Evolutionary conservation across 2,797 vertebrate genomes (phyloP), one percentile per base, ranked within the genome.

Genomic region (Gymnothorax reevesii): DNA sequence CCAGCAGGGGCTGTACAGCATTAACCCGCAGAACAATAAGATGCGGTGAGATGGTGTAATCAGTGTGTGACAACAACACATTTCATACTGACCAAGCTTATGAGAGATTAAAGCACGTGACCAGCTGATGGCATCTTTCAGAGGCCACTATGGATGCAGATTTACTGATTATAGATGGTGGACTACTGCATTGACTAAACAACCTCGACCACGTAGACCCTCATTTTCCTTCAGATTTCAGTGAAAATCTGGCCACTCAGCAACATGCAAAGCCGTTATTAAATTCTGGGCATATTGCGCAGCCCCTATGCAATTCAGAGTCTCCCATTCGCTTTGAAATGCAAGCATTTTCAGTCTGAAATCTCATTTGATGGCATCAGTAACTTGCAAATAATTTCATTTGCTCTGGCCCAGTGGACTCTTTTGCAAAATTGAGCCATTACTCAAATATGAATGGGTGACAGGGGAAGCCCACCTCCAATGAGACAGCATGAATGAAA

Each of bases 1-100:
- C 93, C 93, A 94, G 93, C 90, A 84, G 91, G 91, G 92, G 93
- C 92, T 91, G 89, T 89, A 88, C 92, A 92, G 92, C 93, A 93
- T 92, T 91, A 90, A 90, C 10, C 83, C 33, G 86, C 91, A 85
- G 89, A 91, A 93, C 94, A 92, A 92, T 93, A 92, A 92, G 92
- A 90, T 92, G 87, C 92, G 93, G 93, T 93, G 92, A 93, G 91
- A 93, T 90, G 92, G 90, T 71, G 89, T 88, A 86, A 89, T 92
- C 90, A 91, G 83, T 86, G 87, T 90, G 90, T 90, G 92, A 94
- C 92, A 91, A 92, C 90, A 92, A 92, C 92, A 92, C 93, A 94
- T 93, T 94, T 91, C 93, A 93, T 94, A 90, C 89, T 85, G 27
- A 89, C 92, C 90, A 91, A 91, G 90, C 88, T 90, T 85, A 83